These are phyloP conservation scores for Meandrina meandrites DNA, from an alignment of 92 coral and sea anemone species.

Conservation along the genomic window DNA sequence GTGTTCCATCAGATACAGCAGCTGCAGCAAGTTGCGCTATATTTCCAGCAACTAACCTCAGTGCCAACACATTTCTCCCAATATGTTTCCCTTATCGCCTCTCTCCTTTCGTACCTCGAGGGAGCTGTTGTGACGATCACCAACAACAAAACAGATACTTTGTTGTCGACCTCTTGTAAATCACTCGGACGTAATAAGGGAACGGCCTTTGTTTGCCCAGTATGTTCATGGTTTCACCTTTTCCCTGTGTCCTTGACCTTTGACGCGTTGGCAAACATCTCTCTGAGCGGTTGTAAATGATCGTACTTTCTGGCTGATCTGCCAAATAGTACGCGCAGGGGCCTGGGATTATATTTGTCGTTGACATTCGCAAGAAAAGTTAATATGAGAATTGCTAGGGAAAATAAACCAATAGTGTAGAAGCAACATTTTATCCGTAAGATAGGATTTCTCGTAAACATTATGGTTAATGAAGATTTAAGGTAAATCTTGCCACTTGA, in stretches of 20 bases:
- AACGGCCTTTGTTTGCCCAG: neutral
- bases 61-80: slow-evolving; percentile 15
- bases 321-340: neutral
- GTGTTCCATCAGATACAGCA: too few relatives aligned
- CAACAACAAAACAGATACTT: neutral
- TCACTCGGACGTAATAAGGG: neutral
- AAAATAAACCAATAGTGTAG: neutral
- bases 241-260: neutral
- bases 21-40: too few relatives aligned
- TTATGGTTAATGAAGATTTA: neutral
- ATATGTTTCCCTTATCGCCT: slow-evolving; percentile 24
- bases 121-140: slow-evolving; percentile 27
- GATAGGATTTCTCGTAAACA: neutral
- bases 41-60: neutral
- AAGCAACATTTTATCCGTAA: neutral
- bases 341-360: neutral
- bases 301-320: neutral
- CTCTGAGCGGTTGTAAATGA: neutral
- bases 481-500: neutral
- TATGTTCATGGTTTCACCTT: neutral
- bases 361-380: neutral
- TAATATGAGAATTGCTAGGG: neutral
- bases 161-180: slow-evolving; percentile 9
- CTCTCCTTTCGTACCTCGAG: slow-evolving; percentile 11
- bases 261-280: slow-evolving; percentile 9